Evolutionary conservation across 1,140 invertebrate species (phyloP).

Genomic region (Andricus grossulariae): DNA sequence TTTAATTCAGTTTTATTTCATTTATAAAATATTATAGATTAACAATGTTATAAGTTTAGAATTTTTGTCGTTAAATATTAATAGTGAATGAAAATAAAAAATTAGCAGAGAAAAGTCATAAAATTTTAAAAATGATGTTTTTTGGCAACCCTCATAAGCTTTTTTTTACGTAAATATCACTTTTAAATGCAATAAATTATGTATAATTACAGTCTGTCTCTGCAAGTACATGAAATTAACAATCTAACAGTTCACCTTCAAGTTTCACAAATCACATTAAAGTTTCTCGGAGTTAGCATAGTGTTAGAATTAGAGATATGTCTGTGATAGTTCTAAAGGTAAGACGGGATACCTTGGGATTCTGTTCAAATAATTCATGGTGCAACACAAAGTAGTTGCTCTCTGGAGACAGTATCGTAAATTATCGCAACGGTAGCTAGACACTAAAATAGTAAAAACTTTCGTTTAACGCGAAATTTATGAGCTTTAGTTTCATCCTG

Average conservation of each 20-base stretch:
- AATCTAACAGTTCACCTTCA: not conserved
- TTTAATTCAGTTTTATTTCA: no score
- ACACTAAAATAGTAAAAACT: conserved; percentile 25
- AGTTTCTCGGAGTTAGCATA: conserved; percentile 10
- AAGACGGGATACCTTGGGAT: conserved; percentile 28
- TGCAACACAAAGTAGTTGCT: conserved; percentile 28
- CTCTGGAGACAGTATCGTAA: conserved; percentile 27
- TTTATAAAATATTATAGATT: no score
- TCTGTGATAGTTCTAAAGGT: conserved; percentile 4
- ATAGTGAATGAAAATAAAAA: no score
- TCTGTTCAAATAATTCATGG: conserved; percentile 28
- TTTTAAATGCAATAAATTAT: not conserved
- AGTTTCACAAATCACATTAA: conserved; percentile 26
- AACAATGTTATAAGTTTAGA: no score
- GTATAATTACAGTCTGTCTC: not conserved
- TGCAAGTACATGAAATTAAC: conserved; percentile 1
- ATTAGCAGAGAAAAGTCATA: no score
- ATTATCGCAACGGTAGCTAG: conserved; percentile 10
- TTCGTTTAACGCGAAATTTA: conserved; percentile 17
- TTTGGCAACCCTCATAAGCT: not conserved
- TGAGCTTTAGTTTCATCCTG: conserved; percentile 7
- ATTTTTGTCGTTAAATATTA: no score
- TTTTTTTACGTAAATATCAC: not conserved
- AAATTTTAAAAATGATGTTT: no score
- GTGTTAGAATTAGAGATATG: conserved; percentile 14